These are phyloP conservation scores for Littorina saxatilis DNA, from an alignment of 1,140 invertebrate genomes.

Conservation along the genomic window DNA sequence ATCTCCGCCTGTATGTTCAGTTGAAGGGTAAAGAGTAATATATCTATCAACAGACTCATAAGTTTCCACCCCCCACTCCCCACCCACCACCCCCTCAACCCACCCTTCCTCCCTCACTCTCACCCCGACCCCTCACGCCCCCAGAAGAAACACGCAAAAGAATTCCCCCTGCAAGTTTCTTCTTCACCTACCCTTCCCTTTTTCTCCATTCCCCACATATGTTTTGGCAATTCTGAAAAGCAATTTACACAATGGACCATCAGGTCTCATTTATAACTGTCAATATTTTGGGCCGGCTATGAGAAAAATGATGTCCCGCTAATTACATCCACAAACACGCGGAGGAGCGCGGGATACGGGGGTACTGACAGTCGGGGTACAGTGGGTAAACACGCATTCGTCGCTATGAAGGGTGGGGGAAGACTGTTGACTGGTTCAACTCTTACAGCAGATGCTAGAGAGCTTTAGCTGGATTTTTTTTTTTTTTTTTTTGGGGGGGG, in stretches of 20 bases:
- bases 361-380: constrained; percentile 20
- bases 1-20: not conserved
- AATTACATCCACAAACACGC: constrained; percentile 36
- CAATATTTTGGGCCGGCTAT: constrained; percentile 38
- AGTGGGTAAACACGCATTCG: constrained; percentile 26
- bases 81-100: no score
- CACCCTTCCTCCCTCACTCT: no score
- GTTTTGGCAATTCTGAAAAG: constrained; percentile 38
- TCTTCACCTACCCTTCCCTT: no score
- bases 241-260: constrained; percentile 40
- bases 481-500: not conserved
- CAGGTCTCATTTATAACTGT: constrained; percentile 41
- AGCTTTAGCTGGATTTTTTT: not conserved
- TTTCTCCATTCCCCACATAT: constrained; percentile 33
- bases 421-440: constrained; percentile 21
- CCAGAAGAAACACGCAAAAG: not conserved
- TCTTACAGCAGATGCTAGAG: constrained; percentile 5
- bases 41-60: constrained; percentile 10
- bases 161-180: no score
- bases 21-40: constrained; percentile 17
- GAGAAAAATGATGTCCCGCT: constrained; percentile 39
- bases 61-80: not conserved
- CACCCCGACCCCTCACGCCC: not conserved
- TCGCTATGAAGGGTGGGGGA: not conserved
- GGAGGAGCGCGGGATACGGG: no score